Evolutionary conservation across 2,888 invertebrate genomes (phyloP).

Genomic region (Drosophila aldrichi): DNA sequence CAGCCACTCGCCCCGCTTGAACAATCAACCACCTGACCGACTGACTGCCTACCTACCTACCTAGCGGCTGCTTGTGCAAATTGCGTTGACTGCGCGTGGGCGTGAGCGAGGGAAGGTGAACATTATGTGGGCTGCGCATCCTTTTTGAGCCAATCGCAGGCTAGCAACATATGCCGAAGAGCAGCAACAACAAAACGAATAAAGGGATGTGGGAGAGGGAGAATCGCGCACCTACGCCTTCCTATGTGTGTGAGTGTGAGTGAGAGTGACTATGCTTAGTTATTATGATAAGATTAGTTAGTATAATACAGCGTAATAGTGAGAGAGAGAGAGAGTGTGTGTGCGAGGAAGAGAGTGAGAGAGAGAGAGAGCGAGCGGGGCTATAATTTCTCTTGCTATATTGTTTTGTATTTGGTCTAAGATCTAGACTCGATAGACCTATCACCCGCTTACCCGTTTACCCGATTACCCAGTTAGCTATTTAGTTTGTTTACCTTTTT

Average conservation of each 20-base stretch:
- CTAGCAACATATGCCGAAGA: constrained; percentile 11
- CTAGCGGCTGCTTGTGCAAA: constrained; percentile 45
- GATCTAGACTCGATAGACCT: not conserved
- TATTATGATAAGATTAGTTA: constrained; percentile 20
- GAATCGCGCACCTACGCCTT: constrained; percentile 4
- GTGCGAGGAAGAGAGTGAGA: not conserved
- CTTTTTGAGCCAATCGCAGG: constrained; percentile 46
- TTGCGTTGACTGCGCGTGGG: constrained; percentile 52
- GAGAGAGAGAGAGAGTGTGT: not conserved
- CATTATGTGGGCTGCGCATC: constrained; percentile 31
- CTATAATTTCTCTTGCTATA: constrained; percentile 1
- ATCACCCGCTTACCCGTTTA: constrained; percentile 2
- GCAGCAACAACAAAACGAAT: not conserved
- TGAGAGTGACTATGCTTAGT: constrained; percentile 6
- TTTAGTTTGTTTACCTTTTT: constrained; percentile 10
- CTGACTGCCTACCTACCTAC: constrained; percentile 31
- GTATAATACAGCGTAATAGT: not conserved
- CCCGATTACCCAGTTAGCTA: constrained; percentile 14
- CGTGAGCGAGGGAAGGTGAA: constrained; percentile 45
- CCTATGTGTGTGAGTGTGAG: not conserved
- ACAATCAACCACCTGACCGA: constrained; percentile 28
- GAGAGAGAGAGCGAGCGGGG: not conserved
- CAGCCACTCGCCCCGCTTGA: constrained; percentile 5
- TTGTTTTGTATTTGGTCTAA: constrained; percentile 4
- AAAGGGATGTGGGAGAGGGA: not conserved